phyloP scores from a whole-genome alignment of 2,888 invertebrate genomes.

The Hydroisotoma schaefferi region DNA sequence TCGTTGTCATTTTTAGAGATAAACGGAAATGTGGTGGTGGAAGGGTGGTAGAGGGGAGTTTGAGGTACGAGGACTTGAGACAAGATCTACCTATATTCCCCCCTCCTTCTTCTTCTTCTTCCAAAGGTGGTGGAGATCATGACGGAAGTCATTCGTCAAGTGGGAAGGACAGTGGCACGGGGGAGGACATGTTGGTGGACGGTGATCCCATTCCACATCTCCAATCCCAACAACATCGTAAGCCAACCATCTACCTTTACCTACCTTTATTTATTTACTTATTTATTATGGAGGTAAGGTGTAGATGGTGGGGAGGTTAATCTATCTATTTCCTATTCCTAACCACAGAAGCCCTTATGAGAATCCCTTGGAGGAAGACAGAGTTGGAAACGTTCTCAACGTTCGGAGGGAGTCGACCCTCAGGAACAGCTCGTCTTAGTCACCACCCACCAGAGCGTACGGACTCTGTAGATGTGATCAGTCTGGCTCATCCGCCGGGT shows the following conservation, averaged over 20 bases:
- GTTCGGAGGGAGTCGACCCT: constrained; percentile 35
- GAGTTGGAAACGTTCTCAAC: constrained; percentile 45
- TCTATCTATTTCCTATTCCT: neutral
- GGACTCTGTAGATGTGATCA: constrained; percentile 40
- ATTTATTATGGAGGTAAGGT: too few species aligned
- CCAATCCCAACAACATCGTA: neutral
- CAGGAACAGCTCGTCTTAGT: constrained; percentile 28
- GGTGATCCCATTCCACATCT: constrained; percentile 30
- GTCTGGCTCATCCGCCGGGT: constrained; percentile 39
- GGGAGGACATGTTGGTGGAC: constrained; percentile 57
- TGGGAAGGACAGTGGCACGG: constrained; percentile 76
- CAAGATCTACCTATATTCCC: constrained; percentile 9
- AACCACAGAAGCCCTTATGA: constrained; percentile 34
- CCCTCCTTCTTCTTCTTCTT: constrained; percentile 18
- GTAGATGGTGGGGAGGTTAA: constrained; percentile 1
- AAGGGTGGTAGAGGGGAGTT: neutral
- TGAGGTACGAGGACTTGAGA: constrained; percentile 34
- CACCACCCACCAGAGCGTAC: constrained; percentile 18
- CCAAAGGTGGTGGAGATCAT: constrained; percentile 30
- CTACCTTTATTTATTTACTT: neutral
- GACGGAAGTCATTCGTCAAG: constrained; percentile 65
- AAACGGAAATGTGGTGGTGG: neutral
- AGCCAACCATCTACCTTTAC: neutral
- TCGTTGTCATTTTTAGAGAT: constrained; percentile 1
- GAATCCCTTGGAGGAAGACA: constrained; percentile 28